Evolutionary conservation across 2,113 vertebrate genomes (phyloP).

Genomic region (Halcyon malimbica): DNA sequence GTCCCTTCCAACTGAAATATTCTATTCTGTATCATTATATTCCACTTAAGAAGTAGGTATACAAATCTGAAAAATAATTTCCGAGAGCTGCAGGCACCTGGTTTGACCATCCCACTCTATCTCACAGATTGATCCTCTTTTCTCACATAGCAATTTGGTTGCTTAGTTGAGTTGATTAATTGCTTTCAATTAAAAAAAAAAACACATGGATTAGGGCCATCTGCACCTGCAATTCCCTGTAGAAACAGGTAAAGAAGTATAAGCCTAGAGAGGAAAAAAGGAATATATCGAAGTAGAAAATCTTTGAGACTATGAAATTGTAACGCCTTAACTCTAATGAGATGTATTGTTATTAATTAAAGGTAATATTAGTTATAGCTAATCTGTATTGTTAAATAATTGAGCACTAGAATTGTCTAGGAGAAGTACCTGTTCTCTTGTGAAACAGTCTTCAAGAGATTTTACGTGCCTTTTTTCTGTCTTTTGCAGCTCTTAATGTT

Average conservation of each 20-base stretch:
- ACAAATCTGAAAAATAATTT: neutral
- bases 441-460: neutral
- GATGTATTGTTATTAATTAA: neutral
- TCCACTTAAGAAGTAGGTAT: neutral
- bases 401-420: neutral
- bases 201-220: neutral
- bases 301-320: neutral
- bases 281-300: neutral
- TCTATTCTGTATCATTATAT: fast-evolving
- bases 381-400: neutral
- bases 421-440: neutral
- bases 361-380: neutral
- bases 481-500: neutral
- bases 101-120: fast-evolving
- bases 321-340: neutral
- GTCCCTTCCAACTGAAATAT: neutral
- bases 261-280: neutral
- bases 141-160: neutral
- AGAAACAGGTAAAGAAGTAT: neutral
- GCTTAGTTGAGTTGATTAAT: neutral
- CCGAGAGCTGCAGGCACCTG: neutral
- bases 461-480: neutral
- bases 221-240: neutral
- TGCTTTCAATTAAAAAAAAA: neutral
- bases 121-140: neutral